Base-by-base conservation (phyloP, 2,888 invertebrate species). In the Agrotis ipsilon region DNA sequence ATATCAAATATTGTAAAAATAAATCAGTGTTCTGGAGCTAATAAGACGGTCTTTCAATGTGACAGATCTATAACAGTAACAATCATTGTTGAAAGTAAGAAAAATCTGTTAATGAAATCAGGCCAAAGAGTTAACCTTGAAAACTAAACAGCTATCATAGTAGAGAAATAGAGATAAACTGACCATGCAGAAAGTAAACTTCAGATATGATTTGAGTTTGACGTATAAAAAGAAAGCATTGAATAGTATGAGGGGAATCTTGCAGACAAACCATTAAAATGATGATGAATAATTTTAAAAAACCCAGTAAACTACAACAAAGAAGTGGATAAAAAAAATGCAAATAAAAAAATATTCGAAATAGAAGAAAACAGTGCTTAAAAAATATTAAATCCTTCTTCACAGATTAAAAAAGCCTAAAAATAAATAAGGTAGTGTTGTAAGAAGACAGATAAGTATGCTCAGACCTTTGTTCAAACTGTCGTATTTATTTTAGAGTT, bases 401-500 rank as follows among this genome's bases (percentile, higher is more conserved):
- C 45, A 54, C 57, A 63, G 46, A 61, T 60, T 55, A 48, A 70
- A 62, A 81, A 66, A 51, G 19, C 45, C 9, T 11, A 49, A 66
- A 68, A 51, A 64, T 49, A 81, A 69, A 72, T 46, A 68, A 54
- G 18, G n/a, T 18, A 39, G 27, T 51, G 51, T 46, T 63, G 43
- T 51, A 19, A 51, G 7, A 58, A 55, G 61, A 57, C 58, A 65
- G 75, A 75, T 75, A 67, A 68, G 60, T 64, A 68, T 65, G 45
- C 49, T 18, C n/a, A 45, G 54, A 24, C 55, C 69, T 74, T 66
- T 76, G 69, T 81, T 72, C 60, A 66, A 60, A 66, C 27, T 39
- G 27, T 49, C 14, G 72, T 79, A 72, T 80, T 86, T 80, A 82
- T 75, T 87, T 82, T 83, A 86, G 75, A 81, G 73, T 77, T 87